These are phyloP conservation scores for Cygnus atratus DNA, from an alignment of 2,113 vertebrate genomes.

Conservation along the genomic window DNA sequence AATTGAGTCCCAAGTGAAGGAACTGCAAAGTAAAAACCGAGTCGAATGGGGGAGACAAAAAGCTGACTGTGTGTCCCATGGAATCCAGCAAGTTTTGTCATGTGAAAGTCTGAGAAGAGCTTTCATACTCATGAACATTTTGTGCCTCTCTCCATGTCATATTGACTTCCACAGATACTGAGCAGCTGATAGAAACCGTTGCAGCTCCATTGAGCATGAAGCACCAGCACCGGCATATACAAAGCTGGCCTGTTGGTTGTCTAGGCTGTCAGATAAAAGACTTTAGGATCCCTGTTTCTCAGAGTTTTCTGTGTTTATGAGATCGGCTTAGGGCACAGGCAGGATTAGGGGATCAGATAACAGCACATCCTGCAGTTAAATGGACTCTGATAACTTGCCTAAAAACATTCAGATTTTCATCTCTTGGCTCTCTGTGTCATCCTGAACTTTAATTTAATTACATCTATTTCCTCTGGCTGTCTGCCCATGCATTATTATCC, in stretches of 20 bases:
- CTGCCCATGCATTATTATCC: constrained; percentile 19
- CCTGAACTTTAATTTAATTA: constrained; percentile 46
- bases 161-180: background rate
- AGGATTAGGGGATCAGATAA: background rate
- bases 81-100: background rate
- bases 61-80: no score
- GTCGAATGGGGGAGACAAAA: background rate
- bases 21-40: background rate
- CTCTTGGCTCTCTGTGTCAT: background rate
- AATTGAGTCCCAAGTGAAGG: background rate
- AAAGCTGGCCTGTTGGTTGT: background rate
- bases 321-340: background rate
- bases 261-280: background rate
- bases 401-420: background rate
- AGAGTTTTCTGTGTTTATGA: background rate
- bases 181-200: background rate
- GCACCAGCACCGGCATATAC: background rate
- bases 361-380: background rate
- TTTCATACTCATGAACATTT: background rate
- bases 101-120: background rate
- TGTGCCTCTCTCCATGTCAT: accelerated
- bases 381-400: background rate
- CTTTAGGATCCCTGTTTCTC: background rate
- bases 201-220: background rate
- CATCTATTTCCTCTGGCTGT: constrained; percentile 17